Conservation (phyloP, 2,888 invertebrate species). For the Philonicus albiceps region DNA sequence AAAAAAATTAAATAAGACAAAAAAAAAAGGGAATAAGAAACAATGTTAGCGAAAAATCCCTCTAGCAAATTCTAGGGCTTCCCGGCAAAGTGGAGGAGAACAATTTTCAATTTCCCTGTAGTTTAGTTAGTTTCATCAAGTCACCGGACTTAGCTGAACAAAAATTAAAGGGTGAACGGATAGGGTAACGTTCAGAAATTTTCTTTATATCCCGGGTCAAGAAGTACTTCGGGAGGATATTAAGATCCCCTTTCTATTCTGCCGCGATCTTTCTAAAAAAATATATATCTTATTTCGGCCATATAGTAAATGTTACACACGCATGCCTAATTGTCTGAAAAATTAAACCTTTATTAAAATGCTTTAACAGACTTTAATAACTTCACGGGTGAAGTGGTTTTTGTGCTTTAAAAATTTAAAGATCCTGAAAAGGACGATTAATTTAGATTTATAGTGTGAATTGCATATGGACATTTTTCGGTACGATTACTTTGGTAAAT, state of each 20-base stretch:
- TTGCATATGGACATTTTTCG: background rate
- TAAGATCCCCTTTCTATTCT: background rate
- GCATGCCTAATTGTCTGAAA: background rate
- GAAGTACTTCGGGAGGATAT: background rate
- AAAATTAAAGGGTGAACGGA: background rate
- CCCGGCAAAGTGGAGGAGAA: background rate
- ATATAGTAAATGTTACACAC: background rate
- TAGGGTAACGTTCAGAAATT: background rate
- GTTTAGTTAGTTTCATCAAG: conserved; percentile 5
- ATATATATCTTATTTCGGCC: background rate
- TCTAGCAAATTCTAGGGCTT: conserved; percentile 2
- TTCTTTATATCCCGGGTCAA: background rate
- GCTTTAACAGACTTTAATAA: background rate
- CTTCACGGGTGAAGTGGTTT: background rate
- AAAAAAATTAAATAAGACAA: background rate
- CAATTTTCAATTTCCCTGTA: conserved; percentile 5
- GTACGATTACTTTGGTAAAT: background rate
- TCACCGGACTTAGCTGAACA: background rate
- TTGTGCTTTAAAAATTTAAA: background rate
- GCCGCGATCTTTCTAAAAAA: background rate
- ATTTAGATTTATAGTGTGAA: background rate
- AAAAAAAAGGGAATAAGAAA: background rate
- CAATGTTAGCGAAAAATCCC: conserved; percentile 9
- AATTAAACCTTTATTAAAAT: background rate
- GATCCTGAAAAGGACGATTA: background rate